A percentile compares a stretch with the other conserved stretches of the same genome.
Evolutionary conservation across 2,113 vertebrate genomes (phyloP).

Genomic region (Chloropsis cyanopogon): DNA sequence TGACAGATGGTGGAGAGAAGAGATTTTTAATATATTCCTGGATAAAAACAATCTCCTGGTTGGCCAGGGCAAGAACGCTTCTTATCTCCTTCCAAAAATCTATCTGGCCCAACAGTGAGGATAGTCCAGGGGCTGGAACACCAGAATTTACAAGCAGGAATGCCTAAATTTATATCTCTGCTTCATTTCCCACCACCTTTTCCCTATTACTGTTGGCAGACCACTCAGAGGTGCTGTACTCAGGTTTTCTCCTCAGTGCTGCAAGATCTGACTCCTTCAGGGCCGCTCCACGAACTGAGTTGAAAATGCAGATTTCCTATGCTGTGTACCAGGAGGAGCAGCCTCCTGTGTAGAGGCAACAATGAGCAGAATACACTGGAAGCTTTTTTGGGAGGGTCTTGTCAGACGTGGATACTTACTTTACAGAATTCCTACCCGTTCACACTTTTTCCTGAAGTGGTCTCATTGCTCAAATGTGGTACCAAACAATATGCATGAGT

Average conservation of each 20-base stretch:
- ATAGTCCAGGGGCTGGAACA: background rate
- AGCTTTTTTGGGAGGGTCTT: background rate
- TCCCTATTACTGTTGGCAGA: background rate
- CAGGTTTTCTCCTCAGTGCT: background rate
- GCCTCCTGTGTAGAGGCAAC: background rate
- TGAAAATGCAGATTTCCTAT: background rate
- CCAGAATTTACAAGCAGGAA: background rate
- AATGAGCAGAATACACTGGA: background rate
- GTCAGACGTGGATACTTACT: background rate
- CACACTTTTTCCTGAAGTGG: background rate
- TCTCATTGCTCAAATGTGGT: background rate
- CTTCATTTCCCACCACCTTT: background rate
- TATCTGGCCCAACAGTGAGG: background rate
- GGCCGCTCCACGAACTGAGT: background rate
- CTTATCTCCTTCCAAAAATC: background rate
- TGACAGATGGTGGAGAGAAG: background rate
- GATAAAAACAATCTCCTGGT: background rate
- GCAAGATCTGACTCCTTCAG: background rate
- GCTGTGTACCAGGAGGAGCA: background rate
- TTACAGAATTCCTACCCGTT: background rate
- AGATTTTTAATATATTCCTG: background rate
- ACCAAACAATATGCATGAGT: background rate
- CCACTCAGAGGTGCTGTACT: background rate
- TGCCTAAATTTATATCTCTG: background rate
- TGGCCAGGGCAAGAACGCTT: background rate